phyloP scores from a whole-genome alignment of 2,113 vertebrate species.

The Erpornis zantholeuca region DNA sequence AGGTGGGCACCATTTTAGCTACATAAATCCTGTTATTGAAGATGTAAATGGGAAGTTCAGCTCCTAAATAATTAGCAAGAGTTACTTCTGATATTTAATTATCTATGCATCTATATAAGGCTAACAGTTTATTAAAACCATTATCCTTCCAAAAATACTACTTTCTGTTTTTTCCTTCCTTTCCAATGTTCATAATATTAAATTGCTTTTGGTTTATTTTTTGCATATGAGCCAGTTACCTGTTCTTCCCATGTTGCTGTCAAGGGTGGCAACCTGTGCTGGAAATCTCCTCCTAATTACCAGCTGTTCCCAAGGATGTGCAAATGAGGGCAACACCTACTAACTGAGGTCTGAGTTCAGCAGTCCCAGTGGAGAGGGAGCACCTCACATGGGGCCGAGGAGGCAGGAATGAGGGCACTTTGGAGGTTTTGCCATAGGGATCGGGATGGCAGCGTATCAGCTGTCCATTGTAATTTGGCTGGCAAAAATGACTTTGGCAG shows the following conservation, averaged over 20 bases:
- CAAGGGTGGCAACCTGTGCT: background rate
- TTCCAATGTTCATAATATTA: background rate
- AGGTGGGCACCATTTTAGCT: background rate
- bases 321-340: background rate
- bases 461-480: background rate
- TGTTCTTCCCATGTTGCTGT: background rate
- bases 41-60: background rate
- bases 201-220: background rate
- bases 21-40: background rate
- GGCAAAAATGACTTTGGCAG: background rate
- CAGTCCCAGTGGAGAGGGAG: background rate
- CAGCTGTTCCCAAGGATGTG: background rate
- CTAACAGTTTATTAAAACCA: background rate
- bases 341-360: background rate
- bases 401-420: background rate
- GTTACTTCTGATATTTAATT: background rate
- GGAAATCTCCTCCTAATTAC: background rate
- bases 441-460: accelerated
- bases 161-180: background rate
- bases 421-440: background rate
- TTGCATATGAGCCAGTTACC: background rate
- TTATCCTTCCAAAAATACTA: background rate
- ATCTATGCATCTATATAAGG: background rate
- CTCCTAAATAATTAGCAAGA: background rate
- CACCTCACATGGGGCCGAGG: accelerated